Conservation (phyloP, 2,888 invertebrate species). For the Acronicta leporina region DNA sequence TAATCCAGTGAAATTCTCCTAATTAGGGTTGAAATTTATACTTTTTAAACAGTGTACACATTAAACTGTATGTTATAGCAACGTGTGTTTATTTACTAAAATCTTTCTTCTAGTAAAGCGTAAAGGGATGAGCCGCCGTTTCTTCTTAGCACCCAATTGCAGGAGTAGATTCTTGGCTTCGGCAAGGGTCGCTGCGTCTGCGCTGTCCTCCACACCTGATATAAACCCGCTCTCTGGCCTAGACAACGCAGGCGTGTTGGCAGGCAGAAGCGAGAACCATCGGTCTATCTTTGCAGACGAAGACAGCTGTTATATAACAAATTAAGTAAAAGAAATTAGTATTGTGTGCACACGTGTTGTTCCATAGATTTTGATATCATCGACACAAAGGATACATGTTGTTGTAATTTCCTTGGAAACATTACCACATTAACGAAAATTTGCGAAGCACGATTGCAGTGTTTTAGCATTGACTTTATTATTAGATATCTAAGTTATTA, state of each 20-base stretch:
- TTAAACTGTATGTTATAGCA: conserved; percentile 66
- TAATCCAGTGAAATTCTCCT: conserved; percentile 13
- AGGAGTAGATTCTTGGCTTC: conserved; percentile 92
- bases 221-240: conserved; percentile 94
- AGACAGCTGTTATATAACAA: conserved; percentile 88
- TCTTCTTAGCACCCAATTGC: conserved; percentile 92
- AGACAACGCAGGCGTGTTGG: conserved; percentile 89
- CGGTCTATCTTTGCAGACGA: conserved; percentile 94
- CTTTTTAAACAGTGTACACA: conserved; percentile 61
- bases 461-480: conserved; percentile 13
- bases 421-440: conserved; percentile 22
- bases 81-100: conserved; percentile 86
- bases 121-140: conserved; percentile 91
- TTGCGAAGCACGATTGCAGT: conserved; percentile 34
- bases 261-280: conserved; percentile 93
- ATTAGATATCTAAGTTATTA: background rate
- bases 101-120: conserved; percentile 93
- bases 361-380: background rate
- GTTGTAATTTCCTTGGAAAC: conserved; percentile 7
- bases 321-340: conserved; percentile 11
- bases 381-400: conserved; percentile 31
- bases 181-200: conserved; percentile 90
- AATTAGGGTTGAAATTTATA: conserved; percentile 10
- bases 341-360: conserved; percentile 15
- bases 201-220: conserved; percentile 89